Evolutionary conservation across 2,888 invertebrate species (phyloP).

Genomic region (Drosophila paranaensis): DNA sequence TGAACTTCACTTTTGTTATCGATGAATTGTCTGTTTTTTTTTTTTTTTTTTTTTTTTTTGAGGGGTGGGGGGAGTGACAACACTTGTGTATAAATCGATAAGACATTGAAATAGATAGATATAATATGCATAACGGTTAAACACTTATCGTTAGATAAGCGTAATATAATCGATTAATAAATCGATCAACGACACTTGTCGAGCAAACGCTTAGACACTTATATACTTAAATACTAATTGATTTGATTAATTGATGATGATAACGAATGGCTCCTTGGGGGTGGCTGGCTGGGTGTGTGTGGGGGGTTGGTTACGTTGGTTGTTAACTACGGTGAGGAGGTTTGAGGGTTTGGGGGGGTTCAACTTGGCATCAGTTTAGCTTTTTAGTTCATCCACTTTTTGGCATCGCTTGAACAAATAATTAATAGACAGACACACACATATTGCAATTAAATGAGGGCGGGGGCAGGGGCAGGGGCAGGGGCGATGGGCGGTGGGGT

Average conservation of each 20-base stretch:
- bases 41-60: no score
- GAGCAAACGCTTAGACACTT: conserved; percentile 9
- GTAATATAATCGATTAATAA: conserved; percentile 6
- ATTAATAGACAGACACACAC: conserved; percentile 17
- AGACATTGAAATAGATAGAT: conserved; percentile 5
- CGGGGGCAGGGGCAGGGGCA: neutral
- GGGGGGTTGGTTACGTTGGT: conserved; percentile 4
- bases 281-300: neutral
- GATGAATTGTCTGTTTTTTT: neutral
- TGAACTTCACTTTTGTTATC: conserved; percentile 10
- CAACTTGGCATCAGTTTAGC: neutral
- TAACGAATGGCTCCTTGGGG: conserved; percentile 1
- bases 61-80: neutral
- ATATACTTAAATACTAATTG: conserved; percentile 16
- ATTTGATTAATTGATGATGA: conserved; percentile 11
- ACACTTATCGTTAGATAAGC: neutral
- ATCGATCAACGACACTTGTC: neutral
- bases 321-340: conserved; percentile 10
- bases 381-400: conserved; percentile 7
- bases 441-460: conserved; percentile 15
- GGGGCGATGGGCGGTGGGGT: neutral
- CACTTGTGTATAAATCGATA: conserved; percentile 2
- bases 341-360: neutral
- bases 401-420: conserved; percentile 13
- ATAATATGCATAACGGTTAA: conserved; percentile 5